Evolutionary conservation across 2,797 vertebrate species (phyloP).

Genomic region (Apodemus agrarius): DNA sequence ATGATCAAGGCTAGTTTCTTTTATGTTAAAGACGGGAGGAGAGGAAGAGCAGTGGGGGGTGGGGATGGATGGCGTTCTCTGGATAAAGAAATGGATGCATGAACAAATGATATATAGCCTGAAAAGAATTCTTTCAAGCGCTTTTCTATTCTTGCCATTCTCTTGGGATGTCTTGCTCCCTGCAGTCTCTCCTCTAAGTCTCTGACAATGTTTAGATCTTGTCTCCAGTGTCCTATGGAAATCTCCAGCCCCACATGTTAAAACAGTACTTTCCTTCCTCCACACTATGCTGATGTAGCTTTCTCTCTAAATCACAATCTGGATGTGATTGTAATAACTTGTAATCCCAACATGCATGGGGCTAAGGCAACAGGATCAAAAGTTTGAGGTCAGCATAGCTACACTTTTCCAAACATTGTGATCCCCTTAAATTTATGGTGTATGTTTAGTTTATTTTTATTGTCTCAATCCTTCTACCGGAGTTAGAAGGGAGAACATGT

Average conservation of each 20-base stretch:
- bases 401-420: background rate
- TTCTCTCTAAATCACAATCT: background rate
- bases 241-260: background rate
- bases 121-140: background rate
- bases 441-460: constrained; percentile 15
- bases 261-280: background rate
- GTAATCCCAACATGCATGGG: background rate
- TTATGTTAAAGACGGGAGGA: background rate
- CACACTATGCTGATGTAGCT: background rate
- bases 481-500: background rate
- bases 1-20: background rate
- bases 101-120: background rate
- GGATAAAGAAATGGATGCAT: background rate
- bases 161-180: background rate
- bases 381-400: background rate
- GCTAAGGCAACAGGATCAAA: background rate
- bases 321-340: background rate
- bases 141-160: background rate
- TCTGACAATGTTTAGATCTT: background rate
- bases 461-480: background rate
- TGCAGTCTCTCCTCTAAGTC: background rate
- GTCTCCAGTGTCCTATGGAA: background rate
- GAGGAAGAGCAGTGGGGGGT: background rate
- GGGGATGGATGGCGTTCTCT: background rate
- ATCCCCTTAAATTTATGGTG: background rate